Evolutionary conservation across 1,140 invertebrate genomes (phyloP).

Genomic region (Cydia strobilella): DNA sequence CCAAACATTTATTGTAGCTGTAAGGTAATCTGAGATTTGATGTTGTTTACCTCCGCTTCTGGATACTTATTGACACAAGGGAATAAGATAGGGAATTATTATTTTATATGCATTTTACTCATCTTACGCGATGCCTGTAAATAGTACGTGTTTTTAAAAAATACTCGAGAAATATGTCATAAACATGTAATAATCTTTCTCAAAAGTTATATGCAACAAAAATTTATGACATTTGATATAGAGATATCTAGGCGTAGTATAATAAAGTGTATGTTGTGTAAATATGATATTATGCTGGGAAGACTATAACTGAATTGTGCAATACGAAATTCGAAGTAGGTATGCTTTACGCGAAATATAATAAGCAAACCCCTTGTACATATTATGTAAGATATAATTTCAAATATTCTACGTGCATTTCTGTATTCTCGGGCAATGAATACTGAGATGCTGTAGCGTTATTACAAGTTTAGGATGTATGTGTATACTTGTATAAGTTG

Average conservation of each 20-base stretch:
- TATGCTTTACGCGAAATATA: slow-evolving; percentile 25
- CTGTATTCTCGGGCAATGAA: slow-evolving; percentile 71
- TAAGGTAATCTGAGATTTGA: neutral
- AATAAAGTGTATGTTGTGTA: slow-evolving; percentile 4
- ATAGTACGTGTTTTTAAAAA: slow-evolving; percentile 3
- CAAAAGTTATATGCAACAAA: neutral
- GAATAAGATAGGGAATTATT: slow-evolving; percentile 13
- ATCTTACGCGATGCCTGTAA: neutral
- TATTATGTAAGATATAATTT: slow-evolving; percentile 37
- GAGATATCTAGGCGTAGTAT: slow-evolving; percentile 10
- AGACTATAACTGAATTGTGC: slow-evolving; percentile 61
- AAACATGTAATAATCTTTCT: neutral
- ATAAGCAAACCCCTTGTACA: slow-evolving; percentile 45
- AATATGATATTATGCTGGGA: slow-evolving; percentile 54
- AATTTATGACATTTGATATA: slow-evolving; percentile 11
- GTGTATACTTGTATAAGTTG: too few species aligned
- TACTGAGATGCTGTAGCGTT: slow-evolving; percentile 52
- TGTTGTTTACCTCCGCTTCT: neutral
- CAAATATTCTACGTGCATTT: slow-evolving; percentile 44
- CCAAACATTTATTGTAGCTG: slow-evolving; percentile 14
- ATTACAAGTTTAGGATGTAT: slow-evolving; percentile 1
- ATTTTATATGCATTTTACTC: slow-evolving; percentile 12
- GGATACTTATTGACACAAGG: slow-evolving; percentile 3
- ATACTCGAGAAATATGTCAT: slow-evolving; percentile 5
- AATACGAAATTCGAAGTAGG: too few species aligned